phyloP scores from a whole-genome alignment of 2,888 invertebrate species.

The Lasius fuliginosus region DNA sequence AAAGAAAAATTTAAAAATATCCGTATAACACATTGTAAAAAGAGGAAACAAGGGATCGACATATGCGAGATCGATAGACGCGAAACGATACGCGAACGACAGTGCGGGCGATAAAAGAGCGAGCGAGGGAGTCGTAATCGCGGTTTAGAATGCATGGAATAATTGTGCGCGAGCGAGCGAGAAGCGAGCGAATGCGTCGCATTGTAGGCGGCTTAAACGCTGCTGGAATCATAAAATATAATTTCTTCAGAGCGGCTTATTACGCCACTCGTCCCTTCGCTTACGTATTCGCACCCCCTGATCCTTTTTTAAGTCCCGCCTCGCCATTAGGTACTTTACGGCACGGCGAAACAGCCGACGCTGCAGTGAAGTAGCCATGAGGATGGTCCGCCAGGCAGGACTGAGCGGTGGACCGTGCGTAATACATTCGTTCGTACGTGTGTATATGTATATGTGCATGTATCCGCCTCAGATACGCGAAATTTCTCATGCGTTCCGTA shows the following conservation, averaged over 20 bases:
- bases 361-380: slow-evolving; percentile 52
- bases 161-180: slow-evolving; percentile 80
- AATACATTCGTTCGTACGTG: neutral
- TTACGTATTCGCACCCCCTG: slow-evolving; percentile 10
- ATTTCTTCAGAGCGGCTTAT: slow-evolving; percentile 76
- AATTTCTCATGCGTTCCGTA: slow-evolving; percentile 58
- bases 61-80: slow-evolving; percentile 17
- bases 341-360: slow-evolving; percentile 56
- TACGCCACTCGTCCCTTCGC: slow-evolving; percentile 58
- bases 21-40: neutral
- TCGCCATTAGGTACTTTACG: slow-evolving; percentile 69
- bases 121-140: slow-evolving; percentile 73
- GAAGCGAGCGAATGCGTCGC: slow-evolving; percentile 75
- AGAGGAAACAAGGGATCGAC: neutral
- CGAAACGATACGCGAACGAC: neutral
- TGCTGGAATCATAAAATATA: slow-evolving; percentile 79
- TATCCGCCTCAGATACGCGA: slow-evolving; percentile 22
- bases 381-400: slow-evolving; percentile 32
- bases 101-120: slow-evolving; percentile 37
- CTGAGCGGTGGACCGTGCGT: slow-evolving; percentile 37
- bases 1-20: neutral
- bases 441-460: neutral
- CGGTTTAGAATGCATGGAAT: slow-evolving; percentile 82
- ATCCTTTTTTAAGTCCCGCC: slow-evolving; percentile 58
- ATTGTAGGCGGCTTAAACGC: slow-evolving; percentile 72